These are phyloP conservation scores for Carcinoscorpius rotundicauda DNA, from an alignment of 1,140 invertebrate genomes.

Conservation along the genomic window DNA sequence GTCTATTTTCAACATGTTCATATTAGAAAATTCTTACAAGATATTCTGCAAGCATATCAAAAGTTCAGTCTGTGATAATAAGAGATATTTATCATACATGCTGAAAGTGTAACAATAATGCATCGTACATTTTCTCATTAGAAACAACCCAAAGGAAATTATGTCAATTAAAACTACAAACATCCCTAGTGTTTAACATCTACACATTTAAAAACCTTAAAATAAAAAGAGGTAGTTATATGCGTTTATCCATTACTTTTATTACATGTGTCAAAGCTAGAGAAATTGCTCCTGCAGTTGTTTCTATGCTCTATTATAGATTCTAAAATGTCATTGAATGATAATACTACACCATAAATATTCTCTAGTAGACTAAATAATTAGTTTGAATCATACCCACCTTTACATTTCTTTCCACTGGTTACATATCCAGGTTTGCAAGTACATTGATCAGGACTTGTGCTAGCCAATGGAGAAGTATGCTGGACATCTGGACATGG, in stretches of 20 bases:
- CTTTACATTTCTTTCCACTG: slow-evolving; percentile 38
- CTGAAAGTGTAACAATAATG: not conserved
- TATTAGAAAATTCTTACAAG: no score
- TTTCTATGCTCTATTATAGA: no score
- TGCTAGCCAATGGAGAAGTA: slow-evolving; percentile 41
- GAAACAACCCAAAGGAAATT: not conserved
- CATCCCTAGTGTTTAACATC: not conserved
- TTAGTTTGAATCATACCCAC: slow-evolving; percentile 27
- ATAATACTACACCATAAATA: no score
- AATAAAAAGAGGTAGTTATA: no score
- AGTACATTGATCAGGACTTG: slow-evolving; percentile 40
- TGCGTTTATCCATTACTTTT: no score
- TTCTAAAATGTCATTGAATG: no score
- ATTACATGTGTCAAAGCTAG: no score
- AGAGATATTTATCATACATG: not conserved
- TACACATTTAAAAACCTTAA: not conserved
- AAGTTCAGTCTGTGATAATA: not conserved
- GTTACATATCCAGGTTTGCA: slow-evolving; percentile 44
- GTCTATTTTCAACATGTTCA: no score
- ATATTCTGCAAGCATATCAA: no score
- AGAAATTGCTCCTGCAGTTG: no score
- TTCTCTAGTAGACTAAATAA: no score
- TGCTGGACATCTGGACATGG: slow-evolving; percentile 53
- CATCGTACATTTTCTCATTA: not conserved
- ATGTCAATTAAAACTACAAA: not conserved